Evolutionary conservation across 2,797 vertebrate genomes (phyloP), one percentile per base, ranked within the genome.

Genomic region (Epinephelus awoara): DNA sequence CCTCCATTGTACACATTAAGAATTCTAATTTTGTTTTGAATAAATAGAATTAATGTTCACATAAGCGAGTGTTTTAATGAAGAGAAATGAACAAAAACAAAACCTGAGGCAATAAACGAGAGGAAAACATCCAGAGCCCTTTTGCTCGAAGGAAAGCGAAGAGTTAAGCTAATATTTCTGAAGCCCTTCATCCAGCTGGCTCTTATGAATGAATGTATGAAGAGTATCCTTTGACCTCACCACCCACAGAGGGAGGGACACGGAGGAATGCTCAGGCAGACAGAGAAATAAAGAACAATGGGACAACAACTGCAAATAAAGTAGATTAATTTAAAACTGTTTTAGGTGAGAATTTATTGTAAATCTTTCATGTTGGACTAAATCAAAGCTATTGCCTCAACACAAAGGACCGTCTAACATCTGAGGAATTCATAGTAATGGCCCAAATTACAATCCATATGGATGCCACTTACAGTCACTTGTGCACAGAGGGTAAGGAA

Each of bases 151-250:
- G 63, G 59, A 75, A 68, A 67, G 19, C 63, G 46, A 21, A 23
- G 66, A 81, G 62, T 70, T 70, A 46, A 80, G 77, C 34, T 85
- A 63, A 90, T 84, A 85, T 78, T 88, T 77, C 73, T 84, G 19
- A 88, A 86, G 65, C 75, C 82, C 55, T 78, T 89, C 75, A 80
- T 82, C 55, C 81, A 79, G 78, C 77, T 72, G 59, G 25, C 49
- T 72, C 85, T 82, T 80, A 92, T 92, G 87, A 90, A 92, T 92
- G 77, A 91, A 92, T 90, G 85, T 56, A 92, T 92, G 88, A 93
- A 83, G 84, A 50, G 12, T 65, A 67, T 81, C 75, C 84, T 86
- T 87, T 91, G 82, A 92, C 91, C 88, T 89, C 63, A 77, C 71
- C 83, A 72, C 85, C 80, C 85, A 87, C 85, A 77, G 59, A 64